Conservation (phyloP, 2,113 vertebrate species). For the Edolisoma coerulescens region DNA sequence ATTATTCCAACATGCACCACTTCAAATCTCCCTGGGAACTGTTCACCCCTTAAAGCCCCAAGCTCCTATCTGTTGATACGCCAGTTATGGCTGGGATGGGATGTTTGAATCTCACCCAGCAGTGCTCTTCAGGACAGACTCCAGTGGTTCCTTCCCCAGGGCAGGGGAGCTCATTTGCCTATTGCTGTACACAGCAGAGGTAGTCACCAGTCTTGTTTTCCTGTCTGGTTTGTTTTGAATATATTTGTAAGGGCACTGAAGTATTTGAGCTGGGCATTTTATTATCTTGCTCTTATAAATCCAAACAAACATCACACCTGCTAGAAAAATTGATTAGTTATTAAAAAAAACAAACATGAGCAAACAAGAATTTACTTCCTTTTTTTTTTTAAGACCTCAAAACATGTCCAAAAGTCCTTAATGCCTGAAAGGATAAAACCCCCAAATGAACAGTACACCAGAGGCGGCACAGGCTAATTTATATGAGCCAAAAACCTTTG, state of each 20-base stretch:
- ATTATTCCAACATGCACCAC: not conserved
- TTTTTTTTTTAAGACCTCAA: not conserved
- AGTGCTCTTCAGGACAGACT: not conserved
- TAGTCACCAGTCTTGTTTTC: not conserved
- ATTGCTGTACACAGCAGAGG: not conserved
- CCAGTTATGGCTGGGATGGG: not conserved
- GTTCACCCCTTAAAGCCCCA: not conserved
- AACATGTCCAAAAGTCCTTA: not conserved
- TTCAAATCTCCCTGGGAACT: too few relatives aligned
- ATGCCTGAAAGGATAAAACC: not conserved
- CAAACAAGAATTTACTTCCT: not conserved
- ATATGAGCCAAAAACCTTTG: not conserved
- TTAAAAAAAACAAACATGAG: not conserved
- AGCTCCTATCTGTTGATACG: not conserved
- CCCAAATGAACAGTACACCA: not conserved
- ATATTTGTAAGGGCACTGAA: not conserved
- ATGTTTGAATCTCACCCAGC: not conserved
- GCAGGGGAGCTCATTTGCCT: not conserved
- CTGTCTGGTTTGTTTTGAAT: not conserved
- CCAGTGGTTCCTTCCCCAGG: not conserved
- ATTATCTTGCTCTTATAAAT: not conserved
- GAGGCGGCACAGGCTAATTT: not conserved
- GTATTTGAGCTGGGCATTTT: not conserved
- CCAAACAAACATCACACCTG: not conserved
- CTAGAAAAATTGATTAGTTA: not conserved